Percentiles rank a stretch among this genome's conserved stretches.
Evolutionary conservation across 2,113 vertebrate genomes (phyloP).

Genomic region (Brachypteracias leptosomus): DNA sequence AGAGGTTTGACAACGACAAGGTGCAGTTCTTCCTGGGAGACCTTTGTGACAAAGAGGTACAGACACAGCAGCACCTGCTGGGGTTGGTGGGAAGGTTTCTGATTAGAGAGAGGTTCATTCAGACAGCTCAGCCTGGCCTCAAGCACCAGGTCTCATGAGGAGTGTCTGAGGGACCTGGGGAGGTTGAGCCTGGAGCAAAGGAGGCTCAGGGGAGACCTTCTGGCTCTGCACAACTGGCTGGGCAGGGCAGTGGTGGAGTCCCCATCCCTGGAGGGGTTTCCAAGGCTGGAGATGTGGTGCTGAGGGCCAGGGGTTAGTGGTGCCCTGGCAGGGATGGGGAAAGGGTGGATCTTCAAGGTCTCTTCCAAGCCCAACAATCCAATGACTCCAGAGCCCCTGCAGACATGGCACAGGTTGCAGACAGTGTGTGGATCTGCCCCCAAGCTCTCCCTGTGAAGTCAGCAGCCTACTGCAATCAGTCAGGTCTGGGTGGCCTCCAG

Average conservation of each 20-base stretch:
- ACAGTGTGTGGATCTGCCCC: neutral
- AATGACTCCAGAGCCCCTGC: neutral
- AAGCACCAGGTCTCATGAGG: neutral
- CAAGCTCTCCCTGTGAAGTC: neutral
- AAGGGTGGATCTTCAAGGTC: no score
- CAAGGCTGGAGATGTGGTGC: no score
- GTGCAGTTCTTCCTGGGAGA: conserved; percentile 90
- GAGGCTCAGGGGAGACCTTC: no score
- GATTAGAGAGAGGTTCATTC: fast-evolving
- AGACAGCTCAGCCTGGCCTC: neutral
- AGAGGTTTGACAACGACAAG: conserved; percentile 77
- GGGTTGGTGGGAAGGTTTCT: neutral
- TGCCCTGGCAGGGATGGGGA: no score
- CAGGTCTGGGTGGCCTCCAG: neutral
- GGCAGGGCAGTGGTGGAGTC: no score
- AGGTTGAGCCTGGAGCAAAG: no score
- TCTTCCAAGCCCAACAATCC: no score
- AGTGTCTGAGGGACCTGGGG: no score
- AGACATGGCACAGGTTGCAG: neutral
- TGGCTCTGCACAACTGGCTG: no score
- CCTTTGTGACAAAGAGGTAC: conserved; percentile 88
- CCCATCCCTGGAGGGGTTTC: no score
- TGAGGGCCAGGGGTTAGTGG: no score
- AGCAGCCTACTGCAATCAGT: neutral
- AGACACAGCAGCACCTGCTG: neutral